phyloP scores from a whole-genome alignment of 2,113 vertebrate species.

The Genyomyrus donnyi region DNA sequence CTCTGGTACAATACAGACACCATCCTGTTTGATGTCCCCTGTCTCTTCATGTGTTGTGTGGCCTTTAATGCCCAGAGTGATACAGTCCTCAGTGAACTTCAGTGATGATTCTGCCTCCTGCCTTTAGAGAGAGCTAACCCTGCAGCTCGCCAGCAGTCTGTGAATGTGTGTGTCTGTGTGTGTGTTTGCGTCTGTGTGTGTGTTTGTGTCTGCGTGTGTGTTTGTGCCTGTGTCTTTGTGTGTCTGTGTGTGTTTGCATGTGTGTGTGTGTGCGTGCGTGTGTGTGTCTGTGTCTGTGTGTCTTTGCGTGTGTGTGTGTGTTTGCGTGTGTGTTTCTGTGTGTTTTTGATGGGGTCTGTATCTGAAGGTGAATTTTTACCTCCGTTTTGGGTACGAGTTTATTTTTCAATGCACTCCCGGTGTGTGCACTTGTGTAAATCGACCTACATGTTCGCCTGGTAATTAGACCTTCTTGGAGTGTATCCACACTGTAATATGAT shows the following conservation, averaged over 20 bases:
- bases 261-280: too few relatives aligned
- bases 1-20: constrained; percentile 89
- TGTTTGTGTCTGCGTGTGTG: too few relatives aligned
- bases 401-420: background rate
- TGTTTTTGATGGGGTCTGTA: background rate
- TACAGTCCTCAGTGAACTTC: constrained; percentile 93
- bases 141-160: constrained; percentile 36
- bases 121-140: constrained; percentile 72
- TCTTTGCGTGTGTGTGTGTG: too few relatives aligned
- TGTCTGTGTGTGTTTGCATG: too few relatives aligned
- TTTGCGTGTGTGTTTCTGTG: too few relatives aligned
- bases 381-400: constrained; percentile 48
- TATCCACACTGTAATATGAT: background rate
- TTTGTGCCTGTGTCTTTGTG: too few relatives aligned
- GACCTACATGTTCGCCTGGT: background rate
- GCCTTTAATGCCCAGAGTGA: constrained; percentile 98
- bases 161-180: background rate
- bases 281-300: too few relatives aligned
- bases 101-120: constrained; percentile 86
- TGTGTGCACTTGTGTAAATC: background rate
- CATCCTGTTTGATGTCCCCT: constrained; percentile 94
- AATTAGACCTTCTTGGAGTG: background rate
- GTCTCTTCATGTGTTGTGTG: constrained; percentile 90
- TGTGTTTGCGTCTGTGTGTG: background rate
- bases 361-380: constrained; percentile 42